Evolutionary conservation across 2,797 vertebrate species (phyloP), one percentile per base, ranked within the genome.

Genomic region (Galaxias olidus): DNA sequence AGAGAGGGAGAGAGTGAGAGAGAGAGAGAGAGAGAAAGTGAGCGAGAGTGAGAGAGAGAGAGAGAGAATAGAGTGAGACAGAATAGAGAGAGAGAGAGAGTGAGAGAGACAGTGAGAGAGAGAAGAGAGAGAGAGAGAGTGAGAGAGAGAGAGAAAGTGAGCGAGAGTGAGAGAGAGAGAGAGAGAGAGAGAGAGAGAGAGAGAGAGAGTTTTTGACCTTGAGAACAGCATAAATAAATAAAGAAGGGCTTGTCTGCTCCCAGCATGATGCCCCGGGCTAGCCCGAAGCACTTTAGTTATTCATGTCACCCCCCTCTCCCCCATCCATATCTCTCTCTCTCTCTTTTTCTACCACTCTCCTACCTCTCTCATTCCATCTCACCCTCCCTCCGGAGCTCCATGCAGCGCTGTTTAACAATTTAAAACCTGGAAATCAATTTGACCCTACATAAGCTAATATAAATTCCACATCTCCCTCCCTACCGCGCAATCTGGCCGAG

Each of bases 161-260:
- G 62, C 50, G 43, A 43, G 53, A 20, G 60, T 45, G 7, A 41
- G 44, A 61, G 51, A 1, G 1, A 14, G 56, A 30, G 58, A 45
- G 45, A 44, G 4, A 54, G 43, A 41, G 11, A n/a, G 1, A 59
- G 19, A 59, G 59, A 18, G 55, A 48, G 48, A 49, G 4, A 54
- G 40, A 41, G 8, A 15, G 1, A 57, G 30, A 59, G 59, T 18
- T 59, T n/a, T 43, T 72, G 82, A 86, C 86, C 81, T 82, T 83
- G 80, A 84, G 59, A 67, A 48, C 41, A 68, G 72, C 69, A 74
- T 85, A 75, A 87, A 89, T 83, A 85, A 90, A 87, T 72, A 77
- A 86, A 69, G 75, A 85, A 82, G 80, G 86, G 72, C 76, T 57
- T 45, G 73, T 75, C 60, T 18, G 59, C 69, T 76, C 77, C 49